Base-by-base conservation (phyloP, 2,113 vertebrate species). In the Neomonachus schauinslandi region DNA sequence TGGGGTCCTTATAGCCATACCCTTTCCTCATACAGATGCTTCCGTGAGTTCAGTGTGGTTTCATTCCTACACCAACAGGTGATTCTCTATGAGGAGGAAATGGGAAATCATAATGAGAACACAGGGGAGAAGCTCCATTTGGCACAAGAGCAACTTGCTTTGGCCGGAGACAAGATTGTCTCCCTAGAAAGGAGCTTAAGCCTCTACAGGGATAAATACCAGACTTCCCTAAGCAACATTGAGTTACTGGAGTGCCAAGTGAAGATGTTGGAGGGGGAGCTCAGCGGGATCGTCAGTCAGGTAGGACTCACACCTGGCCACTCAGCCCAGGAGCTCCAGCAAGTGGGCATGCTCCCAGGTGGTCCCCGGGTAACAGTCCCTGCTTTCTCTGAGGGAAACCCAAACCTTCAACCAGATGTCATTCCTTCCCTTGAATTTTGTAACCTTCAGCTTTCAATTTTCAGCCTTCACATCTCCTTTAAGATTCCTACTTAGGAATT, bases 141-240 rank as follows among this genome's bases (percentile, higher is more conserved):
- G 84, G 97, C 98, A 9, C 97, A 98, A 88, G 97, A 98, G 77
- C 74, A 96, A 55, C 97, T 98, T 26, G 92, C 94, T 24, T 98
- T 98, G 51, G 97, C 97, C 0, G 98, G 98, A 96, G 94, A 98
- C 96, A 98, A 98, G 81, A 97, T 98, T 22, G 18, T 94, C 91
- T 95, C 97, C 2, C 96, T 99, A n/a, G 95, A 98, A 69, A 98
- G 97, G 85, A 98, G 98, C 46, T 96, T 98, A 94, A 98, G 98
- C 57, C 96, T 99, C 80, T 98, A 98, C 97, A 97, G 97, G 95
- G 98, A 98, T 96, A 99, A 99, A 96, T 99, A 99, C 91, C 98
- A 99, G 98, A 95, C 98, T 36, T 98, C 98, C 33, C 83, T 99
- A 88, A 97, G 90, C 96, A 98, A 98, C 89, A 97, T 98, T 2